Evolutionary conservation across 2,888 invertebrate species (phyloP).

Genomic region (Strigamia crassipes): DNA sequence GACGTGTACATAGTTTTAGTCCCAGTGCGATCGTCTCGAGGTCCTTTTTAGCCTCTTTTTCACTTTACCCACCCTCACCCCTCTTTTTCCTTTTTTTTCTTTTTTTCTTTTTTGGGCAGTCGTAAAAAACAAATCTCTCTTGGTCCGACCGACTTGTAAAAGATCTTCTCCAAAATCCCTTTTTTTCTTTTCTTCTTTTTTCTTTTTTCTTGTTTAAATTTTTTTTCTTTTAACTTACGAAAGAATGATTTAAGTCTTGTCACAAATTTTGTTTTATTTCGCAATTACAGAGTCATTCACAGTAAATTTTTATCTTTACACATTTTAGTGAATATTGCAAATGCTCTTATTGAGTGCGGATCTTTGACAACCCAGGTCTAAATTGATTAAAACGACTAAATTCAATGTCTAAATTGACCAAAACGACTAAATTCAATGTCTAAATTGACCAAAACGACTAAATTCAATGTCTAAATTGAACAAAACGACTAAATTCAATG

Average conservation of each 20-base stretch:
- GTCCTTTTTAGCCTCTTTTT: background rate
- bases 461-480: too few species aligned
- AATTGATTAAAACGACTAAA: too few species aligned
- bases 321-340: too few species aligned
- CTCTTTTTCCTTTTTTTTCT: background rate
- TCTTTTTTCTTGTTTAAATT: background rate
- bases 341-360: too few species aligned
- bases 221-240: background rate
- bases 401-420: too few species aligned
- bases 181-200: background rate
- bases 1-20: background rate
- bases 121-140: background rate
- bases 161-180: background rate
- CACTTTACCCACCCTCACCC: background rate
- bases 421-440: too few species aligned
- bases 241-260: too few species aligned
- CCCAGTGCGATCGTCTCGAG: background rate
- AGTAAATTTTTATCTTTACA: too few species aligned
- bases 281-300: background rate
- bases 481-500: too few species aligned
- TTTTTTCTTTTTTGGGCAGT: background rate
- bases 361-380: too few species aligned
- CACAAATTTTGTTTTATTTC: too few species aligned
- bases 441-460: too few species aligned
- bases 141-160: background rate